Evolutionary conservation across 2,888 invertebrate genomes (phyloP).

Genomic region (Lamproptera curius): DNA sequence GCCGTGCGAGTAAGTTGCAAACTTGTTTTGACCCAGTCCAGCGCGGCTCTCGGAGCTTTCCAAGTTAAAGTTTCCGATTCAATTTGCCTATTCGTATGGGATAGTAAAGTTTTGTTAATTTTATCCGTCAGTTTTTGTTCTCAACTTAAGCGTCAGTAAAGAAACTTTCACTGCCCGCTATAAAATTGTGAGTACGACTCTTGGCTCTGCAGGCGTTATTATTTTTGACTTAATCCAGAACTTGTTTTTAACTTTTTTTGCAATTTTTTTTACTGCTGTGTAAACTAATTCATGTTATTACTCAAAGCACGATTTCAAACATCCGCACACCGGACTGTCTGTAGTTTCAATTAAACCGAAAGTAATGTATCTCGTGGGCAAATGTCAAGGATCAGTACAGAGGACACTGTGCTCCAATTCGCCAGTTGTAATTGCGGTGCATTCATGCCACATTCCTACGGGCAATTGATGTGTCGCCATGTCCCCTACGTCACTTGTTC

Average conservation of each 20-base stretch:
- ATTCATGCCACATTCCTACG: slow-evolving; percentile 31
- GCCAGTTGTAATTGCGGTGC: slow-evolving; percentile 7
- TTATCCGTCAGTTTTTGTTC: slow-evolving; percentile 39
- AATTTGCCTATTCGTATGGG: slow-evolving; percentile 37
- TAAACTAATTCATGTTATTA: too few species aligned
- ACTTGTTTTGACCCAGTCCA: slow-evolving; percentile 46
- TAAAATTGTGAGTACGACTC: slow-evolving; percentile 57
- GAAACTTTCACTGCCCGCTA: slow-evolving; percentile 48
- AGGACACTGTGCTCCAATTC: slow-evolving; percentile 16
- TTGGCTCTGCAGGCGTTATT: slow-evolving; percentile 33
- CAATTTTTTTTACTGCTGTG: neutral
- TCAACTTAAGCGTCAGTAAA: slow-evolving; percentile 42
- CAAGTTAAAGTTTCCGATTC: slow-evolving; percentile 43
- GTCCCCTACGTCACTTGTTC: slow-evolving; percentile 10
- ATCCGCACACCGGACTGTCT: neutral
- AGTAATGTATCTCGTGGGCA: slow-evolving; percentile 5
- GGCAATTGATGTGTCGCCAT: slow-evolving; percentile 38
- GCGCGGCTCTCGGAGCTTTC: slow-evolving; percentile 35
- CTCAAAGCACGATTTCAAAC: too few species aligned
- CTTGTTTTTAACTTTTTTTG: slow-evolving; percentile 1
- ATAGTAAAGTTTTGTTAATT: slow-evolving; percentile 32
- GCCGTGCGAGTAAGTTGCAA: slow-evolving; percentile 50
- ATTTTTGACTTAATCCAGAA: neutral
- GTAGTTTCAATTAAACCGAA: neutral
- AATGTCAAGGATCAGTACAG: slow-evolving; percentile 10